These are phyloP conservation scores for Drosophila watanabei DNA, from an alignment of 1,140 invertebrate species.

Conservation along the genomic window DNA sequence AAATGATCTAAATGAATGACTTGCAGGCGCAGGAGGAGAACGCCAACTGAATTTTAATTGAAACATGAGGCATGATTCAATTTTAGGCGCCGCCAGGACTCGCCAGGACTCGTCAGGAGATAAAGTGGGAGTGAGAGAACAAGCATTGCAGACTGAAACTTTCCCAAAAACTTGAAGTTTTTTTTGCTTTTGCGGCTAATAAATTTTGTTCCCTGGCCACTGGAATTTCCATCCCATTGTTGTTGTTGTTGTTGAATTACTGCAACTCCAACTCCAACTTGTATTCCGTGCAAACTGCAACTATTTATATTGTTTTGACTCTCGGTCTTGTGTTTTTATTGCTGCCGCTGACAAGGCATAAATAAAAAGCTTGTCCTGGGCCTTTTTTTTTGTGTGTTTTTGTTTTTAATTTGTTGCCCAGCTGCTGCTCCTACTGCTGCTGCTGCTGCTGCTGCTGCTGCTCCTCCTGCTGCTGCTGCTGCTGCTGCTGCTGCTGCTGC, in stretches of 20 bases:
- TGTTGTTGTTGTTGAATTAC: conserved; percentile 31
- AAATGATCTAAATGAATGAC: conserved; percentile 61
- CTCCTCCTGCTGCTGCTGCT: no score
- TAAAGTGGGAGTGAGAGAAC: no score
- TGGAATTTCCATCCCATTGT: conserved; percentile 7
- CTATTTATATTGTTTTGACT: conserved; percentile 57
- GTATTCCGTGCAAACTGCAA: conserved; percentile 24
- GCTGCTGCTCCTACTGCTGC: conserved; percentile 5
- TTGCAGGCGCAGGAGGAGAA: conserved; percentile 32
- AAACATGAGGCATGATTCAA: conserved; percentile 58
- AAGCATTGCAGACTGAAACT: not conserved
- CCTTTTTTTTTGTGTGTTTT: conserved; percentile 1
- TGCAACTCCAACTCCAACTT: no score
- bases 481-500: conserved; percentile 2
- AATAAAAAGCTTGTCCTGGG: conserved; percentile 36
- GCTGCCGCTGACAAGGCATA: conserved; percentile 49
- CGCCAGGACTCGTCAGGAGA: not conserved
- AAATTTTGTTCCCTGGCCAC: conserved; percentile 35
- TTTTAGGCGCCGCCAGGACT: conserved; percentile 12
- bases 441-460: not conserved
- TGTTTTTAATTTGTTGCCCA: conserved; percentile 45
- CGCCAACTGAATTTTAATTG: conserved; percentile 63
- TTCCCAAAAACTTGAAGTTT: conserved; percentile 41
- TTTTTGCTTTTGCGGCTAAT: conserved; percentile 30
- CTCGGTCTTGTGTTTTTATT: conserved; percentile 31